These are phyloP conservation scores for Drosophila koepferae DNA, from an alignment of 2,888 invertebrate species.

Conservation along the genomic window DNA sequence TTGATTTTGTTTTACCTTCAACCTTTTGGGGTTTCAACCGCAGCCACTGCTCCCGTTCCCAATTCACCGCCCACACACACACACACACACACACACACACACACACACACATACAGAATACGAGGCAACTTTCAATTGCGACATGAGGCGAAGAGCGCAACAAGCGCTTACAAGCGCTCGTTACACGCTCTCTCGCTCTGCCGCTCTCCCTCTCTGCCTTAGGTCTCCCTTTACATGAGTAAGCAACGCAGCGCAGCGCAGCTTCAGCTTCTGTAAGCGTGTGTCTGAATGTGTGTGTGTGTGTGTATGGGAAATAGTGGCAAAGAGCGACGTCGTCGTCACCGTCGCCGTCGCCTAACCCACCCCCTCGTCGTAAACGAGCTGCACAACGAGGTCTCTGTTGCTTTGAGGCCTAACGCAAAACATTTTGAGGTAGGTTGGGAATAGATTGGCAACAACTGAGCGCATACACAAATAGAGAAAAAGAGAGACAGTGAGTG, in stretches of 20 bases:
- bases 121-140: constrained; percentile 76
- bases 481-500: constrained; percentile 9
- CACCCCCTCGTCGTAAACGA: constrained; percentile 5
- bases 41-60: constrained; percentile 30
- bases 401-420: constrained; percentile 81
- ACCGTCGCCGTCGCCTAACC: constrained; percentile 15
- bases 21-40: constrained; percentile 70
- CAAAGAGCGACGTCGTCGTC: constrained; percentile 61
- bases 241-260: constrained; percentile 60
- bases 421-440: constrained; percentile 84
- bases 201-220: constrained; percentile 6
- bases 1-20: constrained; percentile 74
- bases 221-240: constrained; percentile 56
- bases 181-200: constrained; percentile 24
- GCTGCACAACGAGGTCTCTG: constrained; percentile 72
- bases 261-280: constrained; percentile 60
- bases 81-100: constrained; percentile 26
- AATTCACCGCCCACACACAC: constrained; percentile 36
- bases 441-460: constrained; percentile 82
- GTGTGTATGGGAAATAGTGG: constrained; percentile 71
- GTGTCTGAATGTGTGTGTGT: constrained; percentile 15
- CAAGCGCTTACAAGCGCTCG: constrained; percentile 44
- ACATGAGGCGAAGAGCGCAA: constrained; percentile 67
- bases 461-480: constrained; percentile 45
- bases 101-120: constrained; percentile 23